Base-by-base conservation (phyloP, 37 sponge, comb jelly and placozoan genomes). In the Tethya wilhelma region DNA sequence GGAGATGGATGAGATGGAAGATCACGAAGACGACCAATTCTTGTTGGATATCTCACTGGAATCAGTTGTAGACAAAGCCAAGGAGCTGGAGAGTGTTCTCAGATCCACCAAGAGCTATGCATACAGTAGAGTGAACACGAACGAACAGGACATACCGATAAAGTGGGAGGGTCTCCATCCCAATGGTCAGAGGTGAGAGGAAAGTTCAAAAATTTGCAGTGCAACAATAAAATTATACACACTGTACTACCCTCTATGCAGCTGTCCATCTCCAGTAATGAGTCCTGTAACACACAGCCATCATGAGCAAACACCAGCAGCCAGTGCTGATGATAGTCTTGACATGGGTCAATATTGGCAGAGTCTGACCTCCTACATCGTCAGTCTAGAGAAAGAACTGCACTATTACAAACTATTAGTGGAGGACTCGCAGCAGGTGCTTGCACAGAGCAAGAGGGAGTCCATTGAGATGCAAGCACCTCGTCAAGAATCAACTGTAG, bases 351-450 rank as follows among this genome's bases (percentile, higher is more conserved):
- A 4, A 25, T 25, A 57, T 3, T 80, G 81, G 81, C 81, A 80
- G 17, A 36, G 59, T 20, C 42, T 80, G 11, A 80, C 62, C 25
- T 4, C 81, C 11, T 80, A 80, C 71, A 80, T 80, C 2, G 71
- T 80, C 17, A n/a, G 41, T 19, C 60, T 80, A 40, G 81, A 80
- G 81, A 80, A 70, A 44, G 78, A 77, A 41, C 46, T 77, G 34
- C 78, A 64, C 46, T 41, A 44, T 25, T 77, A 77, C 65, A 77
- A 64, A 26, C 73, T 28, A 7, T 36, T 73, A 9, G 17, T 53
- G 14, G 56, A 73, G 9, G 32, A 7, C 2, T 4, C 6, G 11
- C 63, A 60, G 63, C 63, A 23, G 28, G 28, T 26, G 22, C 28
- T 7, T 12, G 28, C 63, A 7, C n/a, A n/a, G n/a, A n/a, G n/a